Evolutionary conservation across 1,140 invertebrate genomes (phyloP), one percentile per base, ranked within the genome.

Genomic region (Asbolus verrucosus): DNA sequence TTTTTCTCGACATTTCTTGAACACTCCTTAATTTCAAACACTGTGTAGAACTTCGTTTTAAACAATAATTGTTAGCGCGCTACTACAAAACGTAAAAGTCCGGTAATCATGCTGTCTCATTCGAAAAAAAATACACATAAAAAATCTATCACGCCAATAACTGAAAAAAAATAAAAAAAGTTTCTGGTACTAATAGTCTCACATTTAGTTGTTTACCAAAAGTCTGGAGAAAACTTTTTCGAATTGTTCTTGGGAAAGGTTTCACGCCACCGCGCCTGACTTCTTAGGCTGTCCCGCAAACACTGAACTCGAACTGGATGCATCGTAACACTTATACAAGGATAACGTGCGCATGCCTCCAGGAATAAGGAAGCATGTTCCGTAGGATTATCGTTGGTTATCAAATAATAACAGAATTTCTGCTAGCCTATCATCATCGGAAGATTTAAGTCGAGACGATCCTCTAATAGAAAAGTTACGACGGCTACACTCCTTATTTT

Each of bases 21-120:
- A 60, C 76, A 79, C 75, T 76, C 78, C 67, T 81, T 78, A 21
- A 80, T 73, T 68, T 80, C 79, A 66, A 80, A 80, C 63, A 80
- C 77, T 71, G 79, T 78, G 75, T 80, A 80, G 75, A 77, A 81
- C 77, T 78, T 81, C 78, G 78, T 81, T 73, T 79, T 80, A 69
- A 38, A 50, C 43, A 50, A n/a, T n/a, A n/a, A 50, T 50, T n/a
- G 21, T 54, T 27, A 54, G 21, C 19, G 46, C 21, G 33, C 8
- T 38, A 36, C 30, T 11, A 59, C 6, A 30, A 59, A 59, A 11
- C 50, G 3, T 15, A 36, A 62, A 62, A 38, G 31, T 62, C 21
- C 46, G 46, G 4, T 11, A 36, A 11, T 27, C 2, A 54, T 54
- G 43, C 19, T 21, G 46, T n/a, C n/a, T n/a, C 46, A 54, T 54